phyloP scores from a whole-genome alignment of 2,797 vertebrate species.

The Carduelis carduelis region DNA sequence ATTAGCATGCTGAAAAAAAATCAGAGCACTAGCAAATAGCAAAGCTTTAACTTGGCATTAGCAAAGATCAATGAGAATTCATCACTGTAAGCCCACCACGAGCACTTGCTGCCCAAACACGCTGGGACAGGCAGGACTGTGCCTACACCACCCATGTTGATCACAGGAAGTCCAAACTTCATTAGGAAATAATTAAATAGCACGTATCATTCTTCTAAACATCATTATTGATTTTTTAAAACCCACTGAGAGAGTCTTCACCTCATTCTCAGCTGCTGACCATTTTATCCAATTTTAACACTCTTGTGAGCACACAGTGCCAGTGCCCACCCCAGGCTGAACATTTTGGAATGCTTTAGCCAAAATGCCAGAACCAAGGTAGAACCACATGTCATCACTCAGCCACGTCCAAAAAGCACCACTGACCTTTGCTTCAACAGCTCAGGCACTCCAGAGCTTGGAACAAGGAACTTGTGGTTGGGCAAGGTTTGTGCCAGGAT shows the following conservation, averaged over 20 bases:
- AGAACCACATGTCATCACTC: background rate
- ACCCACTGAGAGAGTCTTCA: background rate
- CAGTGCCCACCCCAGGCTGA: background rate
- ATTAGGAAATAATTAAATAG: background rate
- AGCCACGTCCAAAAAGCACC: background rate
- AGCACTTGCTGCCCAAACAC: background rate
- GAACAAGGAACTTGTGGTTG: fast-evolving
- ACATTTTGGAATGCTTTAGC: background rate
- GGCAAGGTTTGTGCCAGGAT: background rate
- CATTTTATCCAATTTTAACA: background rate
- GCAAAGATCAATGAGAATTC: constrained; percentile 39
- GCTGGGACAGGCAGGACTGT: background rate
- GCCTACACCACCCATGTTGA: background rate
- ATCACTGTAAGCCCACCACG: background rate
- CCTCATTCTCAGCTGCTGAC: background rate
- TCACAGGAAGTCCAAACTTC: background rate
- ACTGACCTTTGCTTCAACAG: background rate
- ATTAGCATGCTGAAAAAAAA: constrained; percentile 6
- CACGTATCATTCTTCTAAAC: background rate
- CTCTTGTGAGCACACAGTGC: background rate
- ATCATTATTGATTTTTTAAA: background rate
- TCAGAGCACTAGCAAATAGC: constrained; percentile 40
- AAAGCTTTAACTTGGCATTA: constrained; percentile 41
- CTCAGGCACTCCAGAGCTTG: background rate
- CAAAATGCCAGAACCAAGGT: background rate